phyloP scores from a whole-genome alignment of 2,797 vertebrate species.

The Carduelis carduelis region DNA sequence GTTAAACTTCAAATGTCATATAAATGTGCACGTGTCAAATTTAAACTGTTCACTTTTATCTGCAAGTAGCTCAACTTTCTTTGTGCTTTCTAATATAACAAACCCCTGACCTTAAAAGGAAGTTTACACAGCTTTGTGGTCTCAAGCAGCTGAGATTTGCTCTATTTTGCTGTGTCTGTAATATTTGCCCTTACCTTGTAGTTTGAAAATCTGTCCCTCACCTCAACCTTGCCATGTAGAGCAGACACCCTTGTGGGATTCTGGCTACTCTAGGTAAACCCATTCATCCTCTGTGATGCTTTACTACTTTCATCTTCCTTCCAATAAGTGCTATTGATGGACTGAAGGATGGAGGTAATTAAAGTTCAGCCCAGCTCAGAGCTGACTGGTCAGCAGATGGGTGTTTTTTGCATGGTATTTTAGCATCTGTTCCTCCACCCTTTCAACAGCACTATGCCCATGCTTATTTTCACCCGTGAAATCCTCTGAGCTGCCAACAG shows the following conservation, averaged over 20 bases:
- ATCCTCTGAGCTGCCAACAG: not conserved
- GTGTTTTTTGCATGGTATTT: not conserved
- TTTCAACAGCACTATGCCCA: not conserved
- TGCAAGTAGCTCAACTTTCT: slow-evolving; percentile 18
- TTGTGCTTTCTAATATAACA: slow-evolving; percentile 44
- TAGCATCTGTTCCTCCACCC: not conserved
- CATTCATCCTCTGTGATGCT: not conserved
- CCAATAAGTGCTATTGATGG: not conserved
- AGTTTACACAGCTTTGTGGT: slow-evolving; percentile 59
- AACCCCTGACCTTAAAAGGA: slow-evolving; percentile 61
- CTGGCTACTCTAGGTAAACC: not conserved
- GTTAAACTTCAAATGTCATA: not conserved
- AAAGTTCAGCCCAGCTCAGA: not conserved
- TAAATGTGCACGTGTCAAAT: not conserved
- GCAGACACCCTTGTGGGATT: not conserved
- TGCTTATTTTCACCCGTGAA: not conserved
- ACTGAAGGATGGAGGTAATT: not conserved
- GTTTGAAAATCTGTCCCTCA: not conserved
- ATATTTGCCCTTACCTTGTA: slow-evolving; percentile 15
- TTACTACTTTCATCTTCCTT: not conserved
- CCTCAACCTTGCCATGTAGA: not conserved
- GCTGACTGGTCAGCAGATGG: not conserved
- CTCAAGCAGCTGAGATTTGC: slow-evolving; percentile 28
- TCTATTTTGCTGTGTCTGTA: slow-evolving; percentile 26
- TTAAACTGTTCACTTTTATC: slow-evolving; percentile 3